phyloP scores from a whole-genome alignment of 2,113 vertebrate species.

The Scartelaos histophorus region DNA sequence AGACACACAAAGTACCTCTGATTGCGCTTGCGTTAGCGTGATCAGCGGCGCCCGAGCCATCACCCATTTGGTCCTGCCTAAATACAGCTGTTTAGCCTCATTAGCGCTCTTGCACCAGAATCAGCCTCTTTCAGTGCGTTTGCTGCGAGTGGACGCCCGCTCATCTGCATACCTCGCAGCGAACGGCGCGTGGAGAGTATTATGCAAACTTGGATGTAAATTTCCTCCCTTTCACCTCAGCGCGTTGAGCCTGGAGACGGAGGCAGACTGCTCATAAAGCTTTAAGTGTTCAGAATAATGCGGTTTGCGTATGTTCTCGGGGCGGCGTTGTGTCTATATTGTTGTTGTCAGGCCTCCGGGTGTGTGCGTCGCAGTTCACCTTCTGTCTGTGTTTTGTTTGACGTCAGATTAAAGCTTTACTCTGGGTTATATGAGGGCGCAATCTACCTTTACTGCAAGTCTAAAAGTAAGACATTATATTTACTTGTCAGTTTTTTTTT shows the following conservation, averaged over 20 bases:
- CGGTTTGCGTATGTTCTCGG: not conserved
- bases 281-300: not conserved
- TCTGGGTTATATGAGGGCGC: not conserved
- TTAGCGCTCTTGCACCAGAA: conserved; percentile 4
- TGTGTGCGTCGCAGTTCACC: not conserved
- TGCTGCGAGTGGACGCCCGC: not conserved
- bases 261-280: not conserved
- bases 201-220: conserved; percentile 18
- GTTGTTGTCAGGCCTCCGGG: not conserved
- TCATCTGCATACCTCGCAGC: not conserved
- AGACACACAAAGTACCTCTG: not conserved
- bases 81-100: conserved; percentile 22
- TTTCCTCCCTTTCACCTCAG: not conserved
- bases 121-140: not conserved
- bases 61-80: conserved; percentile 35
- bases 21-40: not conserved
- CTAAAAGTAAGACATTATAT: too few species aligned
- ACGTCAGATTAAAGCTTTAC: not conserved
- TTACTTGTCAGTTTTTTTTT: too few species aligned
- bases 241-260: not conserved
- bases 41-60: conserved; percentile 15
- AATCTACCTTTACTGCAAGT: not conserved
- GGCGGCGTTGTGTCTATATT: not conserved
- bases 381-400: not conserved
- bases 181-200: not conserved